phyloP scores from a whole-genome alignment of 2,113 vertebrate genomes.

The Cololabis saira region DNA sequence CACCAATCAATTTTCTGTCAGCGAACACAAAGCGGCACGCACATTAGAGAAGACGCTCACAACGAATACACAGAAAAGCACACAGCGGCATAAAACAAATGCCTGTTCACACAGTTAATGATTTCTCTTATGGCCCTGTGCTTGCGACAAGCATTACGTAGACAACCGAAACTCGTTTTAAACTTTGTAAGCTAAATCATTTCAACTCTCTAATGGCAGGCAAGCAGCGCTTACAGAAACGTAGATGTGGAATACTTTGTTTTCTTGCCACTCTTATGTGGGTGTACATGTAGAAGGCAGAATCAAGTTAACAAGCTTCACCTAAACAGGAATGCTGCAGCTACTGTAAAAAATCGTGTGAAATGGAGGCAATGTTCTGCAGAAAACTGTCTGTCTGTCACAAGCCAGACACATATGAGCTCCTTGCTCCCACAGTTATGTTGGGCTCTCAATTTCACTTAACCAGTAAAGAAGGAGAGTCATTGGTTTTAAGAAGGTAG shows the following conservation, averaged over 20 bases:
- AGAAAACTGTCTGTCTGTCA: too few species aligned
- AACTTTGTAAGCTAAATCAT: conserved; percentile 9
- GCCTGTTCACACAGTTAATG: conserved; percentile 4
- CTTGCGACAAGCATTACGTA: conserved; percentile 6
- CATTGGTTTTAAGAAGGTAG: conserved; percentile 23
- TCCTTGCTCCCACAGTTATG: too few species aligned
- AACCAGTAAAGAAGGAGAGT: conserved; percentile 21
- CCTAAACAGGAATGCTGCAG: neutral
- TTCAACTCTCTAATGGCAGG: conserved; percentile 7
- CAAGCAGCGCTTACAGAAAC: conserved; percentile 1
- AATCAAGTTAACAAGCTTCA: neutral
- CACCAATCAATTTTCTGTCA: conserved; percentile 44
- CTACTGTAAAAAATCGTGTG: neutral
- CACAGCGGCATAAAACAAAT: conserved; percentile 31
- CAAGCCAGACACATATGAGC: too few species aligned
- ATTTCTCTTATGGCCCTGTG: conserved; percentile 25
- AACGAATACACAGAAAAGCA: conserved; percentile 51
- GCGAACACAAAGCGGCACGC: conserved; percentile 13
- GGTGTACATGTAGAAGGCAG: neutral
- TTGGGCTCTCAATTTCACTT: neutral
- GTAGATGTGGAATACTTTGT: neutral
- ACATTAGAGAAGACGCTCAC: conserved; percentile 36
- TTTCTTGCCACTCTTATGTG: too few species aligned
- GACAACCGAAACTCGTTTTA: conserved; percentile 26
- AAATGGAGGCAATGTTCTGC: too few species aligned